These are phyloP conservation scores for Brachynemurus nebulosus DNA, from an alignment of 2,888 invertebrate species.

Conservation along the genomic window DNA sequence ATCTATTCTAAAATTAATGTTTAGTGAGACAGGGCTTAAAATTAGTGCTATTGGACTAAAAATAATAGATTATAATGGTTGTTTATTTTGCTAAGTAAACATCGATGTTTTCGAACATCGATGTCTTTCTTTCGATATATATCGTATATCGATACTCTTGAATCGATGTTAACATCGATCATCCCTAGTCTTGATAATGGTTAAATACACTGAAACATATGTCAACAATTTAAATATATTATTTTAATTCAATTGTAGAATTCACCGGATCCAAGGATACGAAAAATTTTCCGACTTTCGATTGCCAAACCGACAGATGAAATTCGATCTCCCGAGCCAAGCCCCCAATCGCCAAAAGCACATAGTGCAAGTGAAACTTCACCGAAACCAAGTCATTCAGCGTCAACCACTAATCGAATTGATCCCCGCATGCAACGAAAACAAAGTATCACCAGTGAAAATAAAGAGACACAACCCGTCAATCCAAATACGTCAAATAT, in stretches of 20 bases:
- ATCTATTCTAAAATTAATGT: too few relatives aligned
- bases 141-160: too few relatives aligned
- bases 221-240: background rate
- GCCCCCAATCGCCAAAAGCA: slow-evolving; percentile 35
- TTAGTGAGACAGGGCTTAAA: too few relatives aligned
- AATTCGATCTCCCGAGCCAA: slow-evolving; percentile 32
- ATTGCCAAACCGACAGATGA: slow-evolving; percentile 46
- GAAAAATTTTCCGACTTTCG: slow-evolving; percentile 57
- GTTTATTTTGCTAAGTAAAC: too few relatives aligned
- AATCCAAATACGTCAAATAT: background rate
- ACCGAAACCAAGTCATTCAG: background rate
- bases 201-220: background rate
- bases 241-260: slow-evolving; percentile 37
- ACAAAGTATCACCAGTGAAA: slow-evolving; percentile 4
- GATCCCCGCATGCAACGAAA: slow-evolving; percentile 10
- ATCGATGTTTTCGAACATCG: too few relatives aligned
- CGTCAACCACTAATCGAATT: background rate
- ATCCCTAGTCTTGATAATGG: background rate
- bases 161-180: too few relatives aligned
- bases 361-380: slow-evolving; percentile 19
- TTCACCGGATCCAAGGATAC: slow-evolving; percentile 59
- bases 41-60: too few relatives aligned
- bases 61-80: too few relatives aligned
- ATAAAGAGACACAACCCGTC: background rate
- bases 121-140: too few relatives aligned